Base-by-base conservation (phyloP, 1,140 invertebrate genomes). In the Dysdera silvatica region DNA sequence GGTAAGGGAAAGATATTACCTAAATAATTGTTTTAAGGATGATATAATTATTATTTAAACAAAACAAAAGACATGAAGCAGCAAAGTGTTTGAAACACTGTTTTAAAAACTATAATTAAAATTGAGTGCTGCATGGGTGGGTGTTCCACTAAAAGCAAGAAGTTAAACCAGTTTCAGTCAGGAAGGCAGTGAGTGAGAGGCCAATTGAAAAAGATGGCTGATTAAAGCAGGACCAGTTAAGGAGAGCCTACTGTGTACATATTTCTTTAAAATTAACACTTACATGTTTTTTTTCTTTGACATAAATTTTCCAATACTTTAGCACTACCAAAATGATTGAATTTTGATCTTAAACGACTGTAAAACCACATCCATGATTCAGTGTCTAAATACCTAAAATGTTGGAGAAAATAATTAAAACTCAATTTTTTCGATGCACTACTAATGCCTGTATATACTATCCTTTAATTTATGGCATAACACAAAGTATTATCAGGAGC, bases 341-440 rank as follows among this genome's bases (percentile, higher is more conserved):
- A 70, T 28, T 52, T 66, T 32, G 61, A 49, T 23, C 61, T 48
- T 20, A 70, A 33, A 45, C 64, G 68, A 31, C 35, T 60, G 41
- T 69, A 69, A 58, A 70, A 68, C 69, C 69, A 70, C 14, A 65
- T 58, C 41, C 66, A 56, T 23, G 69, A 70, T 57, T 69, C 52
- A 29, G 41, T 53, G 56, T 56, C 26, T 32, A 63, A 24, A 56
- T 55, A n/a, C 18, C 61, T 63, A 37, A 47, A 55, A 29, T 45
- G 6, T 45, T 20, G 23, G 14, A 45, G 14, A 12, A 23, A 57
- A 12, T 14, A 12, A 51, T 8, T 51, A 23, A 8, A 51, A 51
- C 48, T 28, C 12, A 29, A 8, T 26, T 12, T 24, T 12, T 6
- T 18, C 12, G 6, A 51, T 8, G 10, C 10, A 31, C 10, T 10